Conservation (phyloP, 2,888 invertebrate species). For the Glaucopsyche alexis region DNA sequence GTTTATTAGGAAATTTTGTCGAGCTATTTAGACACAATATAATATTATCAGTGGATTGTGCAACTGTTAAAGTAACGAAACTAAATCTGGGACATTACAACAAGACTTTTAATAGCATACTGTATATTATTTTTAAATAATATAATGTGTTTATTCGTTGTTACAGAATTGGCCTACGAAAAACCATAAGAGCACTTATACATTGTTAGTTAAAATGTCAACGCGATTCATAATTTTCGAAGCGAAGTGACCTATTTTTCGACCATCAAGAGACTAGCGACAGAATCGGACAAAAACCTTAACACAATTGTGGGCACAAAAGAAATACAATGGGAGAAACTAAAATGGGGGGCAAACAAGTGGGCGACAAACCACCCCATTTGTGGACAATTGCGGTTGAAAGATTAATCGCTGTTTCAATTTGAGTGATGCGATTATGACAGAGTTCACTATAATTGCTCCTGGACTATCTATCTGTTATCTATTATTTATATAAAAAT, state of each 20-base stretch:
- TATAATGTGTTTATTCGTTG: neutral
- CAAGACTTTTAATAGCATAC: neutral
- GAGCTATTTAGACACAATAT: too few relatives aligned
- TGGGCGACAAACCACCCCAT: slow-evolving; percentile 72
- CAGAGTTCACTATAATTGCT: neutral
- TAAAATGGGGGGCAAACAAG: slow-evolving; percentile 60
- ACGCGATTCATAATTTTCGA: slow-evolving; percentile 1
- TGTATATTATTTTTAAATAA: too few relatives aligned
- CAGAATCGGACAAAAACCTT: slow-evolving; percentile 57
- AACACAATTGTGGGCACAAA: slow-evolving; percentile 61
- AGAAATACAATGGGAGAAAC: slow-evolving; percentile 70
- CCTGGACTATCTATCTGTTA: neutral
- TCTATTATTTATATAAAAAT: too few relatives aligned
- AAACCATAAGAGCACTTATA: neutral
- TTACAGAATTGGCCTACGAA: neutral
- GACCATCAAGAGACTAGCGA: slow-evolving; percentile 41
- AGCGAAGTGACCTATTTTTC: slow-evolving; percentile 32
- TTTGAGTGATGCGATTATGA: slow-evolving; percentile 46
- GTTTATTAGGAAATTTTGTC: too few relatives aligned
- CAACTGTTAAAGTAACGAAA: neutral
- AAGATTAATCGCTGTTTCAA: slow-evolving; percentile 63
- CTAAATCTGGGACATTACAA: neutral
- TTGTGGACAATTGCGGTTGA: slow-evolving; percentile 68
- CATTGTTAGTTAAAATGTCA: neutral
- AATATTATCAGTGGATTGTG: too few relatives aligned